Base-by-base conservation (phyloP, 2,888 invertebrate genomes). In the Aromia moschata region DNA sequence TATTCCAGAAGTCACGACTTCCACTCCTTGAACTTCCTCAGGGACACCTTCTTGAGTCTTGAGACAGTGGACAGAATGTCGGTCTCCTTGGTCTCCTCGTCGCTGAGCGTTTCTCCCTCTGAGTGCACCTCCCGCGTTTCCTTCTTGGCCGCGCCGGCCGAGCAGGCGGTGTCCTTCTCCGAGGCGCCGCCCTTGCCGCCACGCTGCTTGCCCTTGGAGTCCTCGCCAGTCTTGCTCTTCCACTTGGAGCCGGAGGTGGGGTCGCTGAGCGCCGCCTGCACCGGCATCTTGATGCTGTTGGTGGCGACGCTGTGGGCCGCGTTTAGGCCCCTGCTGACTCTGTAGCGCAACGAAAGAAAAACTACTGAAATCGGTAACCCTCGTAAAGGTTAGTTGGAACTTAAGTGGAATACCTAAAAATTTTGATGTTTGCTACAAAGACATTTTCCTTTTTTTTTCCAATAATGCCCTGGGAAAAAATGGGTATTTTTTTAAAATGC, bases 1-100 rank as follows among this genome's bases (percentile, higher is more conserved):
- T 56, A 67, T 47, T 64, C 64, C 53, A 46, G 41, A 41, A 81
- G 79, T 88, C 87, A 91, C 86, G 90, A 91, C 71, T 91, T 88
- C 92, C 92, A 92, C 52, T 90, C 90, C 73, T 90, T 84, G 58
- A 93, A 84, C 75, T 92, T 92, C 70, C 90, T 82, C 64, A 92
- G 80, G 0, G 92, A 92, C 47, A 92, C 89, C 77, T 90, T 88
- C 82, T 92, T 92, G 75, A 93, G 84, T 58, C 92, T 85, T 3
- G 90, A 87, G 53, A 92, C 90, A 10, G 91, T 89, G 15, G 89
- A 87, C 67, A 91, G 81, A 0, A 92, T 85, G 74, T 92, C 92
- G 47, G 88, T 86, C 51, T 87, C 86, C 64, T 83, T 83, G n/a
- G 76, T 76, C 55, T 87, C 87, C 38, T 85, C 86, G 57, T 89